phyloP scores from a whole-genome alignment of 2,797 vertebrate genomes.

The Enteromius mattozi region DNA sequence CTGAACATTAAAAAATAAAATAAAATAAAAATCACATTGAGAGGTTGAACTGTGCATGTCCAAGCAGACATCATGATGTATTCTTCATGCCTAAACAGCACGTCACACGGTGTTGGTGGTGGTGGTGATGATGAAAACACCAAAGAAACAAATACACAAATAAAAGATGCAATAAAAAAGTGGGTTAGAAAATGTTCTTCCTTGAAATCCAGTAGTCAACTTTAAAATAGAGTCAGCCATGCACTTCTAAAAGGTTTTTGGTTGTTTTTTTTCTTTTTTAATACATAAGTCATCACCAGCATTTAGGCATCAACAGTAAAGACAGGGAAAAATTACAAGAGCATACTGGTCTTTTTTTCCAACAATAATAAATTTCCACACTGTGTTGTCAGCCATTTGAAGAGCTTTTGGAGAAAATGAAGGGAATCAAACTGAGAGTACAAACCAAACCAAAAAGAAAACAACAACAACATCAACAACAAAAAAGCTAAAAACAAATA shows the following conservation, averaged over 20 bases:
- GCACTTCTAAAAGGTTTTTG: slow-evolving; percentile 77
- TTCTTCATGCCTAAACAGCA: slow-evolving; percentile 79
- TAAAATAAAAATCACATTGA: slow-evolving; percentile 74
- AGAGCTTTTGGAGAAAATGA: slow-evolving; percentile 75
- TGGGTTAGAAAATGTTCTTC: slow-evolving; percentile 72
- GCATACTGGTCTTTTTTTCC: slow-evolving; percentile 73
- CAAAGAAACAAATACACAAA: slow-evolving; percentile 78
- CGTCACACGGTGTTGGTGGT: slow-evolving; percentile 70
- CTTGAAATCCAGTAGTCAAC: slow-evolving; percentile 83
- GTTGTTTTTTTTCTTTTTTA: slow-evolving; percentile 72
- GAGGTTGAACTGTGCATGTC: slow-evolving; percentile 78
- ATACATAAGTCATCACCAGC: slow-evolving; percentile 75
- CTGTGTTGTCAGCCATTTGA: slow-evolving; percentile 74
- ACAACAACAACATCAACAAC: slow-evolving; percentile 65
- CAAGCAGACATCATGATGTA: slow-evolving; percentile 67
- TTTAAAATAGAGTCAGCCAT: slow-evolving; percentile 84
- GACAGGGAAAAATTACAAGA: slow-evolving; percentile 72
- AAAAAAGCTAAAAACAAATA: slow-evolving; percentile 81
- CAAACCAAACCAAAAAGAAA: slow-evolving; percentile 71
- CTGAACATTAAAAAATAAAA: slow-evolving; percentile 71
- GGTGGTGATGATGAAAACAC: slow-evolving; percentile 76
- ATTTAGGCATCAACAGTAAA: slow-evolving; percentile 71
- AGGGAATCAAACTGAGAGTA: slow-evolving; percentile 68
- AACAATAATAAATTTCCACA: slow-evolving; percentile 77
- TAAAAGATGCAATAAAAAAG: slow-evolving; percentile 63